Evolutionary conservation across 2,797 vertebrate genomes (phyloP), one percentile per base, ranked within the genome.

Genomic region (Orestias chungarensis): DNA sequence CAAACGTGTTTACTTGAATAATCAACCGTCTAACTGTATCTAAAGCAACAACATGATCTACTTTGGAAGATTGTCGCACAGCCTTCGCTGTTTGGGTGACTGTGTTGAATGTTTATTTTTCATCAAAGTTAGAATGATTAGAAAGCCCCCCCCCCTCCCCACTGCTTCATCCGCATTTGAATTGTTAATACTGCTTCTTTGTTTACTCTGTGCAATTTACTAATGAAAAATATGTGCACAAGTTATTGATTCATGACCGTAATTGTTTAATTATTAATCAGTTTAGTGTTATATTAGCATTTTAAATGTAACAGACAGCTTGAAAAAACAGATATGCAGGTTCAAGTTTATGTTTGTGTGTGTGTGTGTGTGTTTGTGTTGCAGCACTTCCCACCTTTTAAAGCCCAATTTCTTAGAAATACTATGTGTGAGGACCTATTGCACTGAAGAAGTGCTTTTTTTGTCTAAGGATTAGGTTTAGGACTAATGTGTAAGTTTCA

Each of bases 211-310:
- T 96, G 97, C 96, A 96, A 97, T 97, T 97, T 97, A 96, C 97
- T 97, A 97, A 97, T 97, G 96, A 96, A 97, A 97, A 97, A 97
- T 92, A 95, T 97, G 96, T 96, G 96, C 95, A 96, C 96, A 96
- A 97, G 96, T 98, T 98, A 99, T 98, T 98, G 97, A 99, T 98
- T 99, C 97, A 99, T 99, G 97, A 98, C 97, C 95, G 94, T 97
- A 98, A 98, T 99, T 98, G 96, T 98, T 99, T 98, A 98, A 99
- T 99, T 98, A 99, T 98, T 99, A 98, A 99, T 99, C 97, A 96
- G 96, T 95, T 96, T 97, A 95, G 96, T 95, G 95, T 96, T 96
- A 96, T 96, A 98, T 99, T 98, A 97, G 96, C 97, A 98, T 97
- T 97, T 97, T 96, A 97, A 97, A 99, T 97, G 95, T 94, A 93